Conservation (phyloP, 2,113 vertebrate species). For the Parus major region DNA sequence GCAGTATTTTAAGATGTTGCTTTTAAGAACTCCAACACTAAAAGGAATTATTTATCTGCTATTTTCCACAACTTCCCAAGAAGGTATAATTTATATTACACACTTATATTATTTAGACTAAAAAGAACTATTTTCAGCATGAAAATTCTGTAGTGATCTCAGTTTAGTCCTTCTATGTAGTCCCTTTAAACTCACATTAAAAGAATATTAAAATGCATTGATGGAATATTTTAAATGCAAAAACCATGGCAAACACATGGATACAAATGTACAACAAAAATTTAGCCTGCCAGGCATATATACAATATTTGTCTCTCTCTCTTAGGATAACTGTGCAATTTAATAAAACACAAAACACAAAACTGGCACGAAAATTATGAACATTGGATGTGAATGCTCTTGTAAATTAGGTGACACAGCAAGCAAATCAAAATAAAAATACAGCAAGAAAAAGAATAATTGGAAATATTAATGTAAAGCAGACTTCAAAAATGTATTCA, state of each 20-base stretch:
- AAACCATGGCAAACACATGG: not conserved
- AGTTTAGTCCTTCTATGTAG: not conserved
- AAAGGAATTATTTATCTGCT: not conserved
- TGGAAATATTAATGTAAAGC: not conserved
- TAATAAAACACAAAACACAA: not conserved
- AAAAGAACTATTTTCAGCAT: not conserved
- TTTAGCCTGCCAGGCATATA: not conserved
- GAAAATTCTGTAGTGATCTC: not conserved
- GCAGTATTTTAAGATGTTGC: not conserved
- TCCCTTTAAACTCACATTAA: not conserved
- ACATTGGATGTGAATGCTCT: not conserved
- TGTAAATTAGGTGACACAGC: not conserved
- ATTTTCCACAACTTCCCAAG: not conserved
- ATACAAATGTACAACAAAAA: not conserved
- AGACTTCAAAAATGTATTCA: not conserved
- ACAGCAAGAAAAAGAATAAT: not conserved
- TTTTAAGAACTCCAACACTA: not conserved
- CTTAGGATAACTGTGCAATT: not conserved
- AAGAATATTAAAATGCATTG: not conserved
- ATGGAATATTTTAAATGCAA: not conserved
- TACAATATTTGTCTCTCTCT: not conserved
- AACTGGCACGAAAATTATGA: not conserved
- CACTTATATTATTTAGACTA: not conserved
- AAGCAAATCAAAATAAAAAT: not conserved
- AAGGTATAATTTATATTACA: not conserved